Conservation (phyloP, 2,888 invertebrate species). For the Lepas anatifera region DNA sequence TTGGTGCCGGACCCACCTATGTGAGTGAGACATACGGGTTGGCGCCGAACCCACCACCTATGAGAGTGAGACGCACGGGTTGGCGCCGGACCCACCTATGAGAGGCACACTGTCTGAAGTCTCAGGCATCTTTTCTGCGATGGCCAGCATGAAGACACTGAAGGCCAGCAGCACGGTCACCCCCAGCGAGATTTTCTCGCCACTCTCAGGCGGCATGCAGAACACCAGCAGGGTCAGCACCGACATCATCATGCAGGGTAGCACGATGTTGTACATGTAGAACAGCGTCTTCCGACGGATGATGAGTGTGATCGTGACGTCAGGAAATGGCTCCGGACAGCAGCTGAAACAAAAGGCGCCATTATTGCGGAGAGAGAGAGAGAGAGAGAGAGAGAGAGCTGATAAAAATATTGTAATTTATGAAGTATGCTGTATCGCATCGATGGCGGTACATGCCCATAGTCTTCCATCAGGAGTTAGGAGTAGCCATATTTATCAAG, state of each 20-base stretch:
- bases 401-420: no score
- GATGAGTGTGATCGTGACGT: slow-evolving; percentile 42
- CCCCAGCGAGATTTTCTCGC: slow-evolving; percentile 43
- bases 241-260: slow-evolving; percentile 45
- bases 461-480: no score
- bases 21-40: no score
- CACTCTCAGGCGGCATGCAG: slow-evolving; percentile 41
- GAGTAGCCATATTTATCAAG: no score
- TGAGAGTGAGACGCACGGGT: no score
- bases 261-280: slow-evolving; percentile 42
- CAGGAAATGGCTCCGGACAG: slow-evolving; percentile 43
- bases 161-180: slow-evolving; percentile 44
- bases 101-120: slow-evolving; percentile 44
- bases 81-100: slow-evolving; percentile 38
- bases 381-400: no score
- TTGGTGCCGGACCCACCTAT: no score
- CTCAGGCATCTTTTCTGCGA: slow-evolving; percentile 46
- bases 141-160: slow-evolving; percentile 44
- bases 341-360: slow-evolving; percentile 31
- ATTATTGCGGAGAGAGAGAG: no score
- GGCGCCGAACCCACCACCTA: no score
- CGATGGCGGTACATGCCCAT: no score
- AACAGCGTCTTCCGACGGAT: slow-evolving; percentile 39
- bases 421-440: no score
- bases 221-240: slow-evolving; percentile 42